Evolutionary conservation across 1,140 invertebrate species (phyloP).

Genomic region (Amphibalanus amphitrite): DNA sequence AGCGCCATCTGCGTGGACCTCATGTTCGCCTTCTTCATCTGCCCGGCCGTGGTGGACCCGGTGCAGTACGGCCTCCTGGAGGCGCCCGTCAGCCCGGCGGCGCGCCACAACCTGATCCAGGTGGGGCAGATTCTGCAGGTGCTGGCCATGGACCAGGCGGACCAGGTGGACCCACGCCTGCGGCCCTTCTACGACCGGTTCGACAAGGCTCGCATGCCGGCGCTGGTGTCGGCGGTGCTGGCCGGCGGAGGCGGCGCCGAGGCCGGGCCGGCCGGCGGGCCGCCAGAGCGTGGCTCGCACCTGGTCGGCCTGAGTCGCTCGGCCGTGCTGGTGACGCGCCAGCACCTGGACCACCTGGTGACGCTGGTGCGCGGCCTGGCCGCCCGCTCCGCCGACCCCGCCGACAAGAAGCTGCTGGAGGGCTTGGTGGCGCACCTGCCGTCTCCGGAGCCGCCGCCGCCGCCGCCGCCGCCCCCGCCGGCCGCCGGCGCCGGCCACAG

Average conservation of each 20-base stretch:
- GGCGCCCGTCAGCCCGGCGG: constrained; percentile 75
- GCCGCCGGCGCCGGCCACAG: too few relatives aligned
- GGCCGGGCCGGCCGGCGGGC: constrained; percentile 13
- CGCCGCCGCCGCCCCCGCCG: too few relatives aligned
- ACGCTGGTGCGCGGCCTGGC: constrained; percentile 24
- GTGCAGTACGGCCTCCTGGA: constrained; percentile 91
- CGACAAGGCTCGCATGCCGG: constrained; percentile 51
- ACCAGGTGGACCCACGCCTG: constrained; percentile 51
- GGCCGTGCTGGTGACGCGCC: constrained; percentile 46
- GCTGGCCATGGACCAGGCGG: constrained; percentile 64
- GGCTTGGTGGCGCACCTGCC: constrained; percentile 23
- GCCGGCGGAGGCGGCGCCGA: constrained; percentile 38
- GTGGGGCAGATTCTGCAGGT: constrained; percentile 73
- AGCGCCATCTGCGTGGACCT: constrained; percentile 75
- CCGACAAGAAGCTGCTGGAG: constrained; percentile 24
- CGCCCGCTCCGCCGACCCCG: constrained; percentile 15
- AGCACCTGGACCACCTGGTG: constrained; percentile 44
- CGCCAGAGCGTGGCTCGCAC: constrained; percentile 36
- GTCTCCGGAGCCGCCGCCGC: neutral
- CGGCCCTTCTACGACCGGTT: constrained; percentile 56
- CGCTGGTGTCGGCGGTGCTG: constrained; percentile 49
- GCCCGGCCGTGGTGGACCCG: constrained; percentile 88
- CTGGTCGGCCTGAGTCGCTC: constrained; percentile 40
- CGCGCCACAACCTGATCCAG: constrained; percentile 82
- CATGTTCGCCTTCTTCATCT: constrained; percentile 85